phyloP scores from a whole-genome alignment of 1,140 invertebrate species.

The Cotesia vestalis region DNA sequence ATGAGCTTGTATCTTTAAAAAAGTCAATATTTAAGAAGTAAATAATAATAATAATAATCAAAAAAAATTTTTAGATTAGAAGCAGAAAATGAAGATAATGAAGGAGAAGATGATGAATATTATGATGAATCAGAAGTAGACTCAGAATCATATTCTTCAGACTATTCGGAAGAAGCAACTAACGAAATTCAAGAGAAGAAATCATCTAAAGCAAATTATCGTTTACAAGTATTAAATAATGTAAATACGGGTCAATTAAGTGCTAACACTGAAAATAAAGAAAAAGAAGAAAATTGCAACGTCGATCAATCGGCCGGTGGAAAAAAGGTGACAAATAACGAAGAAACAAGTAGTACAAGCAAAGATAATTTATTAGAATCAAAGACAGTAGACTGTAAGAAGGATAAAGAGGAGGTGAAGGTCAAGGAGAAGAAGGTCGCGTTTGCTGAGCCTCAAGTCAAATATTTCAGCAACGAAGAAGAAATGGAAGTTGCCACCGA shows the following conservation, averaged over 20 bases:
- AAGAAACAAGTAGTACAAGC: slow-evolving; percentile 4
- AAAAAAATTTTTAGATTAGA: slow-evolving; percentile 43
- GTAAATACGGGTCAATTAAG: slow-evolving; percentile 28
- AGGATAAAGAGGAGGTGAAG: slow-evolving; percentile 20
- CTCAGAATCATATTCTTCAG: slow-evolving; percentile 32
- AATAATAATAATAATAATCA: background rate
- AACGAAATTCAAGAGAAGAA: slow-evolving; percentile 38
- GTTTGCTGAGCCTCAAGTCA: slow-evolving; percentile 41
- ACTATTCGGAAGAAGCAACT: slow-evolving; percentile 37
- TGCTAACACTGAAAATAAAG: background rate
- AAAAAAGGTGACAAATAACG: no score
- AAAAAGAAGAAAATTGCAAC: background rate
- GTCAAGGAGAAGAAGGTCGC: slow-evolving; percentile 37
- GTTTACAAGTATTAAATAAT: slow-evolving; percentile 26
- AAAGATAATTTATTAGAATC: slow-evolving; percentile 6
- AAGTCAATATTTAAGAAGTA: background rate
- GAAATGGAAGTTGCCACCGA: slow-evolving; percentile 22
- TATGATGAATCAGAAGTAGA: slow-evolving; percentile 46
- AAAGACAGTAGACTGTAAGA: slow-evolving; percentile 15
- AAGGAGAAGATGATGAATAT: slow-evolving; percentile 42
- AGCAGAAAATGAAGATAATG: slow-evolving; percentile 41
- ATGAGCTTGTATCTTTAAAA: slow-evolving; percentile 3
- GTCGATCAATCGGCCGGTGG: background rate
- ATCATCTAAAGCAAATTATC: slow-evolving; percentile 36
- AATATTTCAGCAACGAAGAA: slow-evolving; percentile 28